These are phyloP conservation scores for Vanessa cardui DNA, from an alignment of 2,888 invertebrate genomes.

Conservation along the genomic window DNA sequence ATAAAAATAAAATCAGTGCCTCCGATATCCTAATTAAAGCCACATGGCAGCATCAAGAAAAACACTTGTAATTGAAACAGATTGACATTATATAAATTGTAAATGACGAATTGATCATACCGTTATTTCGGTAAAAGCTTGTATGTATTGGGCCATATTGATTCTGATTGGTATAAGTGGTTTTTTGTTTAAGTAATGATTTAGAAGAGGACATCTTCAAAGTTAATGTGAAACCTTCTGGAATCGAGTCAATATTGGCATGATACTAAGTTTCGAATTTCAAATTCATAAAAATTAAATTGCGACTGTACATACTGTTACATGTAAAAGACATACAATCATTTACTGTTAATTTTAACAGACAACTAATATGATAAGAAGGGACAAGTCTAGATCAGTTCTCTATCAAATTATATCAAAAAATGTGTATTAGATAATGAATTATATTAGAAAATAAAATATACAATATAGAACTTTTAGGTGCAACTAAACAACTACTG, in stretches of 20 bases:
- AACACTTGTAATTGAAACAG: slow-evolving; percentile 59
- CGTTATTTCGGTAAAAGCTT: slow-evolving; percentile 57
- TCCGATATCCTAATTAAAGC: slow-evolving; percentile 16
- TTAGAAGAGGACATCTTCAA: slow-evolving; percentile 48
- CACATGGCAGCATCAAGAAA: slow-evolving; percentile 24
- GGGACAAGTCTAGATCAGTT: too few relatives aligned
- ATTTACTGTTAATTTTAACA: too few relatives aligned
- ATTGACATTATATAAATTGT: slow-evolving; percentile 79
- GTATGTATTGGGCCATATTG: slow-evolving; percentile 42
- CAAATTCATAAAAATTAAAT: not conserved
- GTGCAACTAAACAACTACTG: not conserved
- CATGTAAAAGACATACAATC: too few relatives aligned
- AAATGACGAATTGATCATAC: slow-evolving; percentile 79
- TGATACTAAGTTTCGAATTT: not conserved
- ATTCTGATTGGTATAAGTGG: slow-evolving; percentile 46
- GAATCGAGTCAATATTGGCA: slow-evolving; percentile 33
- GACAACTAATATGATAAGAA: too few relatives aligned
- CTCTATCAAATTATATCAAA: too few relatives aligned
- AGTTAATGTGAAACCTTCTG: slow-evolving; percentile 45
- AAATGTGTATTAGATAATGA: too few relatives aligned
- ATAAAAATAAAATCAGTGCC: not conserved
- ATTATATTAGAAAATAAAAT: too few relatives aligned
- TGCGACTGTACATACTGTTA: too few relatives aligned
- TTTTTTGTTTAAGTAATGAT: slow-evolving; percentile 48
- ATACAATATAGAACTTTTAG: not conserved